Conservation (phyloP, 2,113 vertebrate species). For the Pimephales promelas region DNA sequence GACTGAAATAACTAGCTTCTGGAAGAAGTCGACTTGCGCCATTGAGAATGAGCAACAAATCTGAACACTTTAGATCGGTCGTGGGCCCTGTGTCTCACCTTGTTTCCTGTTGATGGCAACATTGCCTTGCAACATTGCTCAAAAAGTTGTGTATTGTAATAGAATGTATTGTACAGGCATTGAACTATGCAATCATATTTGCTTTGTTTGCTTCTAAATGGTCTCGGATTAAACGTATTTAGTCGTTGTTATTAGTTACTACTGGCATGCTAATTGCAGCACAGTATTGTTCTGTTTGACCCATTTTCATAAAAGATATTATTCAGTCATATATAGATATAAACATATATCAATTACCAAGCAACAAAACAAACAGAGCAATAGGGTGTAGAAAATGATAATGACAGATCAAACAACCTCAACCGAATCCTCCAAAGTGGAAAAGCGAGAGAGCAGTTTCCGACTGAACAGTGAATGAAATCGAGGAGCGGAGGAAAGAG, state of each 20-base stretch:
- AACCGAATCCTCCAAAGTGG: conserved; percentile 16
- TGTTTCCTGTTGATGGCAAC: too few relatives aligned
- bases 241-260: neutral
- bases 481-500: conserved; percentile 56
- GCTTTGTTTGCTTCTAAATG: neutral
- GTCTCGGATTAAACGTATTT: neutral
- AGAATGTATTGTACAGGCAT: neutral
- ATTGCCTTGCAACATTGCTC: too few relatives aligned
- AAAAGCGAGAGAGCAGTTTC: conserved; percentile 27
- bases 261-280: neutral
- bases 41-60: too few relatives aligned
- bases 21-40: too few relatives aligned
- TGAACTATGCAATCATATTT: neutral
- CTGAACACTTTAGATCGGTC: too few relatives aligned
- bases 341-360: neutral
- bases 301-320: neutral
- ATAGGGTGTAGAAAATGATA: conserved; percentile 34
- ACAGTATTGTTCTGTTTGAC: conserved; percentile 1
- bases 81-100: too few relatives aligned
- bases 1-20: too few relatives aligned
- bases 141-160: too few relatives aligned
- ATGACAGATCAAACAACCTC: conserved; percentile 39
- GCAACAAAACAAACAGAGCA: conserved; percentile 32
- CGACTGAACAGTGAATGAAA: conserved; percentile 37
- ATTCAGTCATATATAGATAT: conserved; percentile 27